These are phyloP conservation scores for Distichodus sexfasciatus DNA, from an alignment of 2,797 vertebrate species.

Conservation along the genomic window DNA sequence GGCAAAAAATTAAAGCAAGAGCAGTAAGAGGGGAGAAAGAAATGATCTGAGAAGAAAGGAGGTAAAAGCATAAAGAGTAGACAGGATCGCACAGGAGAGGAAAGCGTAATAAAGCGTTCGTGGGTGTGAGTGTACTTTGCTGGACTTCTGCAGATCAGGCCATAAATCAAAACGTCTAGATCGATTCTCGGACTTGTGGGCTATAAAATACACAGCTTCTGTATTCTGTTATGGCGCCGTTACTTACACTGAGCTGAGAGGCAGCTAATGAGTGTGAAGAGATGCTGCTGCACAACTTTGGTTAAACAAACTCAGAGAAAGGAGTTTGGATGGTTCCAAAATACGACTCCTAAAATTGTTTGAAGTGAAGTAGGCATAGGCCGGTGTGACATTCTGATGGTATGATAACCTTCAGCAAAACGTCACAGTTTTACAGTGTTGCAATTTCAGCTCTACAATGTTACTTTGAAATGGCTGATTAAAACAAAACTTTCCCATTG, in stretches of 20 bases:
- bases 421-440: too few relatives aligned
- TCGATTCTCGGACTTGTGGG: slow-evolving; percentile 68
- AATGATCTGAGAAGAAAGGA: too few relatives aligned
- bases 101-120: background rate
- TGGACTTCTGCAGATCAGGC: slow-evolving; percentile 56
- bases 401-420: too few relatives aligned
- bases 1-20: too few relatives aligned
- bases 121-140: background rate
- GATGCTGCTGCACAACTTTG: background rate
- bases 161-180: slow-evolving; percentile 69
- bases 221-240: slow-evolving; percentile 57
- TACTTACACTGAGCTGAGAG: slow-evolving; percentile 36
- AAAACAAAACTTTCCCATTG: too few relatives aligned
- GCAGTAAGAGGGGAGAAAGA: too few relatives aligned
- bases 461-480: too few relatives aligned
- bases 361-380: background rate
- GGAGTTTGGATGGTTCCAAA: background rate
- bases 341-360: background rate
- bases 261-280: background rate
- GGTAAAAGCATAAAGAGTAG: too few relatives aligned
- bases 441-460: too few relatives aligned
- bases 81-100: too few relatives aligned
- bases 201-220: slow-evolving; percentile 66
- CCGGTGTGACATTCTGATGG: too few relatives aligned
- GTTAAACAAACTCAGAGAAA: background rate